These are phyloP conservation scores for Enteromius paludinosus DNA, from an alignment of 2,797 vertebrate genomes.

Conservation along the genomic window DNA sequence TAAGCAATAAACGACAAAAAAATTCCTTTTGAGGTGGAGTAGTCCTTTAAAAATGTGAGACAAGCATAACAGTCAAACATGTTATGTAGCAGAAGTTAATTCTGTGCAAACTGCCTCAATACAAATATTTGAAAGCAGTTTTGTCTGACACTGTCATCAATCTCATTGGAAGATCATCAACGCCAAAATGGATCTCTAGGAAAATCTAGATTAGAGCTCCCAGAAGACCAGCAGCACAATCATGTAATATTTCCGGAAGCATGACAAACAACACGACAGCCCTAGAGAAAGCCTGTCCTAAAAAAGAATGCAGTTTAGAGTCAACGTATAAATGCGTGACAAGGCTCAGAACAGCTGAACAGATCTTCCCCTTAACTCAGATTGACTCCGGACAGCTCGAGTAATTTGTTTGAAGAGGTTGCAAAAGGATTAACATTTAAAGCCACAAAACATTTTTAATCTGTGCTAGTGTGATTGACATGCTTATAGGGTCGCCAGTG, in stretches of 20 bases:
- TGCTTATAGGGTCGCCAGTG: constrained; percentile 57
- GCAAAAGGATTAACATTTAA: constrained; percentile 47
- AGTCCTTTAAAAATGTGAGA: no score
- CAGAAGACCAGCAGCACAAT: not conserved
- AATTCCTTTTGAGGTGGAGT: no score
- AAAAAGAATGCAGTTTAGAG: not conserved
- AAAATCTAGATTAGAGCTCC: constrained; percentile 7
- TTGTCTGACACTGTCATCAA: not conserved
- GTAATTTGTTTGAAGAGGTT: constrained; percentile 24
- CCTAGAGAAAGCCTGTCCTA: constrained; percentile 7
- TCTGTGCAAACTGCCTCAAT: no score
- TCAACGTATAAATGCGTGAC: not conserved
- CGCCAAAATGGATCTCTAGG: not conserved
- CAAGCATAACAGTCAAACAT: no score
- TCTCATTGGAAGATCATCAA: not conserved
- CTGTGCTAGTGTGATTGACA: constrained; percentile 68
- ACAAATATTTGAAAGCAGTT: no score
- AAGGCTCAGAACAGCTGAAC: not conserved
- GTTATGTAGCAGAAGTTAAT: no score
- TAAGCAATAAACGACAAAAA: no score
- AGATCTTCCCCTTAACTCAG: not conserved
- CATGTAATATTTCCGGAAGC: not conserved
- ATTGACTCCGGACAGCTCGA: not conserved
- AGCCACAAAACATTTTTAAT: constrained; percentile 66
- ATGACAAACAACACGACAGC: not conserved